Conservation (phyloP, 2,113 vertebrate species). For the Cephalopholis sonnerati region DNA sequence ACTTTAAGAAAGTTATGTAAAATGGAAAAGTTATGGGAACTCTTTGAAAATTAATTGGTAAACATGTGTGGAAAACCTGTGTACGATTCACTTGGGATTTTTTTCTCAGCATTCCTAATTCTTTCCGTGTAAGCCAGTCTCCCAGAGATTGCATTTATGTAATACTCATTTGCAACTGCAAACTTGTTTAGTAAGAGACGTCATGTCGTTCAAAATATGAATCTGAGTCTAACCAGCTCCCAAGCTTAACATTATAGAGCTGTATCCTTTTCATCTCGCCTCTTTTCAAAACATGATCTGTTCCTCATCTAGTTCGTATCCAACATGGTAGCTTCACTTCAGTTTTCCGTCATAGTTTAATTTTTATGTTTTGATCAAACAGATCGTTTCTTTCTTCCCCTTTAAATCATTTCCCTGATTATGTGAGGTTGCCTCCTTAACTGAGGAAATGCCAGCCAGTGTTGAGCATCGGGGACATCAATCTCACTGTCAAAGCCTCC, state of each 20-base stretch:
- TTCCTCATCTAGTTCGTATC: constrained; percentile 24
- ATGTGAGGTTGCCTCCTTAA: constrained; percentile 43
- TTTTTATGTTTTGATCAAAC: constrained; percentile 28
- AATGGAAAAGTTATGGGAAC: too few species aligned
- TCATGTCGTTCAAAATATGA: neutral
- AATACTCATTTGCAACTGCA: neutral
- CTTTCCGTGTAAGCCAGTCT: neutral
- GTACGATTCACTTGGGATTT: neutral
- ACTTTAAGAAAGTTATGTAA: too few species aligned
- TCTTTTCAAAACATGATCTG: neutral
- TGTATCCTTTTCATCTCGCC: too few species aligned
- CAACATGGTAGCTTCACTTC: neutral
- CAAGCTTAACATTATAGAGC: too few species aligned
- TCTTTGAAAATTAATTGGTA: too few species aligned
- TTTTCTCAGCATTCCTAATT: neutral
- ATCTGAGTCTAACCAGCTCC: too few species aligned
- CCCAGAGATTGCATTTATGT: neutral
- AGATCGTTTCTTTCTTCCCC: constrained; percentile 26
- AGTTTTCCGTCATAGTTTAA: constrained; percentile 23
- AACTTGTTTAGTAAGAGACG: neutral
- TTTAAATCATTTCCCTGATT: constrained; percentile 15
- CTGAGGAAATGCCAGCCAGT: constrained; percentile 51
- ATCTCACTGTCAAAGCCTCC: constrained; percentile 53
- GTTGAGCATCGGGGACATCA: constrained; percentile 41
- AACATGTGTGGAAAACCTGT: too few species aligned